Base-by-base conservation (phyloP, 2,113 vertebrate species). In the Pseudorhombus dupliciocellatus region DNA sequence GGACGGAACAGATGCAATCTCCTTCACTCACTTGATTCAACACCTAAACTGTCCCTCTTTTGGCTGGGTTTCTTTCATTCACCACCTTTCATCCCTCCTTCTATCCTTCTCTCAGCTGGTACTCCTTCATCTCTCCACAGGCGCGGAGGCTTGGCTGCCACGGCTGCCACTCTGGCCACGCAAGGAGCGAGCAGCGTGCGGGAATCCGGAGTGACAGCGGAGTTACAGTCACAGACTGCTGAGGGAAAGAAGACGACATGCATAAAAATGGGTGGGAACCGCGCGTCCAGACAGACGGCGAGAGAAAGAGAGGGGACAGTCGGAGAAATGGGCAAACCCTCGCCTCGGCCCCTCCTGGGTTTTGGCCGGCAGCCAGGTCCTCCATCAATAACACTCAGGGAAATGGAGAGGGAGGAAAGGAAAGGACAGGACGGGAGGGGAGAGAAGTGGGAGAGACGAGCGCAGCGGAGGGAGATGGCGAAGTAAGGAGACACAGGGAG, bases 371-470 rank as follows among this genome's bases (percentile, higher is more conserved):
- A 68, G 87, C 88, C 90, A 91, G 66, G 54, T 78, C 73, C 75
- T 90, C 87, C 85, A 90, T 92, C 89, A 91, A 81, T 76, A 78
- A 77, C 89, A 83, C 87, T 87, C 85, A 73, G 75, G 74, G 46
- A 89, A 88, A 92, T 88, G 81, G 84, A 84, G 72, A 79, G 80
- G 66, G 70, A 79, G 77, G 63, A 58, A 56, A 25, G 25, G 30
- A 52, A 50, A 50, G 22, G 53, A 53, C 26, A 63, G 70, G 48
- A 51, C 25, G 22, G 57, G 46, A 40, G 60, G 59, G 60, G 57
- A 67, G 58, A 51, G 34, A 31, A 75, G 66, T 58, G 58, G 54
- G 21, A 69, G 7, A 51, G 54, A 67, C 25, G 30, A 65, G 66
- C 30, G 24, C 8, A 46, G 70, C 31, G 18, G 61, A 73, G 63